phyloP scores from a whole-genome alignment of 2,797 vertebrate species.

The Jordanella pulchra region DNA sequence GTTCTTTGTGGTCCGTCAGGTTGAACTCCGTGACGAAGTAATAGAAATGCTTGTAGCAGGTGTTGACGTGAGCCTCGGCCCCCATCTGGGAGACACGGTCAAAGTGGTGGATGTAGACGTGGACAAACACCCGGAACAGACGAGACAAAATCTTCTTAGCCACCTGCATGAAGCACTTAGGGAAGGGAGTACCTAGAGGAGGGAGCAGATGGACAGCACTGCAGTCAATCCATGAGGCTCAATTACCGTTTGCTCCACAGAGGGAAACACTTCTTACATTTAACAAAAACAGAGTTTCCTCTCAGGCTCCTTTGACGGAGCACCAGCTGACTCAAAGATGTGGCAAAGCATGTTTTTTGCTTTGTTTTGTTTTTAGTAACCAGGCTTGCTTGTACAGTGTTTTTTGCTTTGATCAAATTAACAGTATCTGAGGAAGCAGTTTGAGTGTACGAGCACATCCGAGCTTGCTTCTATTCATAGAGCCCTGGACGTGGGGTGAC shows the following conservation, averaged over 20 bases:
- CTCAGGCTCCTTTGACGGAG: conserved; percentile 1
- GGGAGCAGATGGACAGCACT: conserved; percentile 46
- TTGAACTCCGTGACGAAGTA: conserved; percentile 94
- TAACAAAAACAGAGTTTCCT: neutral
- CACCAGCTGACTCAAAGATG: conserved; percentile 1
- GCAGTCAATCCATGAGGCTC: conserved; percentile 34
- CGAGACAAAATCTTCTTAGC: conserved; percentile 97
- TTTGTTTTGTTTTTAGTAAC: neutral
- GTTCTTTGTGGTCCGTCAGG: conserved; percentile 96
- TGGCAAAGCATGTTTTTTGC: no score
- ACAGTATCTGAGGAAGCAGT: conserved; percentile 63
- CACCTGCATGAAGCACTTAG: conserved; percentile 95
- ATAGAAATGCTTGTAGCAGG: conserved; percentile 99
- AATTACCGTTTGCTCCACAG: conserved; percentile 3
- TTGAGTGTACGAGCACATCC: conserved; percentile 34
- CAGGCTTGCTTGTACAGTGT: conserved; percentile 30
- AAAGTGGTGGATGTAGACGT: conserved; percentile 99
- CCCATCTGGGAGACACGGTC: conserved; percentile 96
- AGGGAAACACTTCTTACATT: neutral
- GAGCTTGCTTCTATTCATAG: conserved; percentile 67
- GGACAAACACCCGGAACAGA: conserved; percentile 96
- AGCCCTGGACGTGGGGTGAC: conserved; percentile 56
- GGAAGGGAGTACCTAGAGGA: conserved; percentile 92
- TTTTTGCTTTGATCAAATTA: conserved; percentile 55
- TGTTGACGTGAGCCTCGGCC: conserved; percentile 96